Evolutionary conservation across 2,888 invertebrate genomes (phyloP), one percentile per base, ranked within the genome.

Genomic region (Marasmarcha lunaedactyla): DNA sequence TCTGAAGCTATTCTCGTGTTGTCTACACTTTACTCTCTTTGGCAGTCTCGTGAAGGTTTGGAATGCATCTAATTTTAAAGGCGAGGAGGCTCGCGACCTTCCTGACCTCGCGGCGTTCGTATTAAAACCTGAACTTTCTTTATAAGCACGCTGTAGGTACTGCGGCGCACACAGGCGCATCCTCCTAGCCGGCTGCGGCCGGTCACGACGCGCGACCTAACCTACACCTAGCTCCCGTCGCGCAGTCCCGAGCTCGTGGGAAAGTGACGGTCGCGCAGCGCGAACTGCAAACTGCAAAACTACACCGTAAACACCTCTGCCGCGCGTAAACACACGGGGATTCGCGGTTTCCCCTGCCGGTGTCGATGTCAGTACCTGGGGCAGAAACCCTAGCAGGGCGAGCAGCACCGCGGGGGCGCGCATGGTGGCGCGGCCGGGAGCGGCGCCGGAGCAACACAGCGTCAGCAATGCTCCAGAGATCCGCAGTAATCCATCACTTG

Each of bases 111-210:
- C 70, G 69, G 62, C 69, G 71, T 65, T 61, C 66, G 71, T 70
- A 71, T 74, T 79, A 78, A 78, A 81, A 81, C 81, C 77, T 81
- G 81, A 76, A 81, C 79, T 81, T 79, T 81, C 81, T 79, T 78
- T 76, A 77, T 72, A 78, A 76, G 73, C 76, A 77, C 70, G 74
- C 69, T 71, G 68, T 41, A 43, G 45, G 46, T 49, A 34, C 44
- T 50, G 68, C n/a, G 64, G 71, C 76, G 71, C 74, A 70, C 76
- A 74, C 73, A 71, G 59, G 59, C 71, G 68, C 64, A 61, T 51
- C 57, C 57, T 52, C 48, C 59, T 57, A 63, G 57, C 63, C 45
- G 55, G 61, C 63, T 63, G 64, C 63, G 67, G 61, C 74, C 71
- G 73, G 81, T 79, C 81, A 79, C 81, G 83, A 79, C 71, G 63